These are phyloP conservation scores for Plemyria rubiginata DNA, from an alignment of 2,888 invertebrate species.

Conservation along the genomic window DNA sequence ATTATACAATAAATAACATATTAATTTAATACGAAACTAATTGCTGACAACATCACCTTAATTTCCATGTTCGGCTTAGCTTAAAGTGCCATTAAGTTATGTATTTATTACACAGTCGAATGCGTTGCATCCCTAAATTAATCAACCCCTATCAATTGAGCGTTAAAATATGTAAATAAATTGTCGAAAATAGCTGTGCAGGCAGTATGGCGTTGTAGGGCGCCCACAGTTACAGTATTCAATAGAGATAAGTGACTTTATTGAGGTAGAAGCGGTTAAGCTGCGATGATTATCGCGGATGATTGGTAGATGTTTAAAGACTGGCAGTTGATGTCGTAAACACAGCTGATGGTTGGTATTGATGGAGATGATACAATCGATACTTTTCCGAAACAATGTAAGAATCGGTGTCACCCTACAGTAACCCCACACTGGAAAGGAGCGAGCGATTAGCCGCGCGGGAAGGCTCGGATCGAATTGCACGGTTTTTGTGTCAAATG, in stretches of 20 bases:
- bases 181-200: conserved; percentile 69
- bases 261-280: background rate
- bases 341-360: too few relatives aligned
- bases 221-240: conserved; percentile 34
- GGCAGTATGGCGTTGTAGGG: conserved; percentile 55
- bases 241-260: background rate
- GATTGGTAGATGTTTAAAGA: too few relatives aligned
- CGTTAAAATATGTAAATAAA: conserved; percentile 82
- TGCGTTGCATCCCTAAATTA: conserved; percentile 62
- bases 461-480: conserved; percentile 68
- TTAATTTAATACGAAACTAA: conserved; percentile 8
- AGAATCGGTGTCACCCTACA: conserved; percentile 51
- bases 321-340: background rate
- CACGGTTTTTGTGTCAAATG: conserved; percentile 68
- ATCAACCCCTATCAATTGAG: conserved; percentile 81
- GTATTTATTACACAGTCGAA: conserved; percentile 46
- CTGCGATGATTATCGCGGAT: too few relatives aligned
- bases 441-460: conserved; percentile 69
- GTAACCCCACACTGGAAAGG: conserved; percentile 69
- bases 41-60: conserved; percentile 17
- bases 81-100: conserved; percentile 41
- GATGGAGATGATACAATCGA: too few relatives aligned
- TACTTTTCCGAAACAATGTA: conserved; percentile 11
- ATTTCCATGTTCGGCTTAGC: conserved; percentile 20
- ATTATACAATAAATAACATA: too few relatives aligned